Evolutionary conservation across 2,113 vertebrate genomes (phyloP).

Genomic region (Coreoperca whiteheadi): DNA sequence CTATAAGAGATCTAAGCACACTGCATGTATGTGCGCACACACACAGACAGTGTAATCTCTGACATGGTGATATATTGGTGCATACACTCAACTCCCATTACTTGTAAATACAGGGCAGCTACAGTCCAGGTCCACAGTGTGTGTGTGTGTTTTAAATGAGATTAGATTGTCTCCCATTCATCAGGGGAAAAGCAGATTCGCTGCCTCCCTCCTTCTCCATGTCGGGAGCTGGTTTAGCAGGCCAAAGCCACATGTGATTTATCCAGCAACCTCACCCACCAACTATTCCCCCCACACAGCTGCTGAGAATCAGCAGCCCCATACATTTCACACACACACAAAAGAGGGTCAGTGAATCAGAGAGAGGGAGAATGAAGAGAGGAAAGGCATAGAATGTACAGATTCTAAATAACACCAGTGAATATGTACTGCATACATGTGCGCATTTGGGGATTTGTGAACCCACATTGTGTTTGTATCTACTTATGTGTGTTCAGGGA

Average conservation of each 20-base stretch:
- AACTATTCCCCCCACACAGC: slow-evolving; percentile 77
- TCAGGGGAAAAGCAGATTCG: slow-evolving; percentile 65
- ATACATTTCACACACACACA: slow-evolving; percentile 47
- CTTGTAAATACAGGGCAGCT: slow-evolving; percentile 66
- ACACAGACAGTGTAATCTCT: slow-evolving; percentile 37
- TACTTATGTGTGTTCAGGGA: neutral
- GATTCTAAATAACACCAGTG: neutral
- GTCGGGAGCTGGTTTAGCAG: slow-evolving; percentile 60
- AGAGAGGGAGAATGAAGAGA: slow-evolving; percentile 11
- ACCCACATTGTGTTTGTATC: neutral
- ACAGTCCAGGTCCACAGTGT: slow-evolving; percentile 33
- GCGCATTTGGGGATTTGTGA: neutral
- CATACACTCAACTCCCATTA: slow-evolving; percentile 54
- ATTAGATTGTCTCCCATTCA: slow-evolving; percentile 63
- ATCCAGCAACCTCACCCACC: slow-evolving; percentile 79
- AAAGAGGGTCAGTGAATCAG: slow-evolving; percentile 22
- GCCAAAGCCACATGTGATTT: slow-evolving; percentile 78
- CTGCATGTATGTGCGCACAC: neutral
- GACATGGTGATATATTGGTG: slow-evolving; percentile 60
- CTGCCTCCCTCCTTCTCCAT: slow-evolving; percentile 61
- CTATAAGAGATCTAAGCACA: slow-evolving; percentile 29
- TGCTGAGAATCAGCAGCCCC: slow-evolving; percentile 73
- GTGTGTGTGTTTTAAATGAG: slow-evolving; percentile 37
- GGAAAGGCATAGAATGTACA: neutral
- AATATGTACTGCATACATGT: neutral